Percentiles rank a stretch among this genome's conserved stretches.
These are phyloP conservation scores for Empidonax alnorum DNA, from an alignment of 2,113 vertebrate species.

Conservation along the genomic window DNA sequence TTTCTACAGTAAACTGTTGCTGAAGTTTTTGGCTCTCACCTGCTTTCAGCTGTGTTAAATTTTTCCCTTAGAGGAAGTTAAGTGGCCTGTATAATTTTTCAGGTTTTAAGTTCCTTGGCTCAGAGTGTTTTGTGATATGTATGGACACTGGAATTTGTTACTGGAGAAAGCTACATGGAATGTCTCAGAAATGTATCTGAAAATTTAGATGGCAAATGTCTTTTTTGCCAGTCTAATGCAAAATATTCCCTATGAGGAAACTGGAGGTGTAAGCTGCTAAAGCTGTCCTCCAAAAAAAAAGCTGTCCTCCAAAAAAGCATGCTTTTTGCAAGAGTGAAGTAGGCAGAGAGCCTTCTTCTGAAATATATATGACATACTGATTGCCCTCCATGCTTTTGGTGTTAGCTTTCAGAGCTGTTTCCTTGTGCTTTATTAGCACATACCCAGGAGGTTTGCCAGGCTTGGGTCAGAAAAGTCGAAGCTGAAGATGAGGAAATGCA, in stretches of 20 bases:
- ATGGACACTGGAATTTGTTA: neutral
- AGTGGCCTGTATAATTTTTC: neutral
- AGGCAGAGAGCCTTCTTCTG: neutral
- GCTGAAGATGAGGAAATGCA: neutral
- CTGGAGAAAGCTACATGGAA: neutral
- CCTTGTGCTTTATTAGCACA: neutral
- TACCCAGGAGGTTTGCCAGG: neutral
- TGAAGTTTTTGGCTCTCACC: neutral
- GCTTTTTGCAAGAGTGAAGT: neutral
- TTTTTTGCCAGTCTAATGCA: neutral
- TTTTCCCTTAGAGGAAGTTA: neutral
- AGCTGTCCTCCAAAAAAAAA: neutral
- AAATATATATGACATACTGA: neutral
- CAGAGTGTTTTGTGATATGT: neutral
- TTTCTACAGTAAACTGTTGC: neutral
- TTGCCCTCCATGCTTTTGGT: neutral
- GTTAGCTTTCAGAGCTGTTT: constrained; percentile 11
- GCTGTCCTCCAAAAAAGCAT: neutral
- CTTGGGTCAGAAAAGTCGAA: neutral
- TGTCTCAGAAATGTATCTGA: neutral
- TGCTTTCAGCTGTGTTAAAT: neutral
- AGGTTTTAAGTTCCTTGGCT: neutral
- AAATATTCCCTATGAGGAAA: neutral
- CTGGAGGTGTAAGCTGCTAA: neutral
- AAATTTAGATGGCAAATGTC: neutral